Base-by-base conservation (phyloP, 2,888 invertebrate species). In the Macaria liturata region DNA sequence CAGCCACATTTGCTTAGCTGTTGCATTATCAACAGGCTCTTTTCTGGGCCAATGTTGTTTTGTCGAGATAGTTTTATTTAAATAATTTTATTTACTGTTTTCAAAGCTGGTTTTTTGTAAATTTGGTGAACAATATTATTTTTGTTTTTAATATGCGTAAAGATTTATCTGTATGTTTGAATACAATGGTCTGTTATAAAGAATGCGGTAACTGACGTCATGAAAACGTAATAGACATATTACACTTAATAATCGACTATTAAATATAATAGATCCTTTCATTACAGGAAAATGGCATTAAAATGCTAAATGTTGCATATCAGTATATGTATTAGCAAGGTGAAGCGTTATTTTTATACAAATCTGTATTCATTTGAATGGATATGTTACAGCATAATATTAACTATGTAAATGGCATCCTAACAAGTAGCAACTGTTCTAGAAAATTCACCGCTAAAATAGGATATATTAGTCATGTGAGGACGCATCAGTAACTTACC, bases 291-390 rank as follows among this genome's bases (percentile, higher is more conserved):
- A 40, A 51, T 54, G 8, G 46, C 46, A 32, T 61, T 51, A 9
- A 50, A 30, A 59, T 58, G 61, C 56, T 59, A 61, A 32, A 45
- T 34, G 40, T 64, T 65, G 51, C 49, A 54, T 65, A 67, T 59
- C 59, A 67, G 63, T 62, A 68, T 66, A 52, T 58, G 54, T 54
- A 59, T 61, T 62, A 54, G 57, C 57, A 60, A 62, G 64, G 58
- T 50, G 59, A 50, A 54, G 31, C 40, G 57, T 52, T 49, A 59
- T 54, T 49, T 52, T 51, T 44, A 64, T 65, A 50, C 45, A 58
- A 57, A 60, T 62, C 3, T 54, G 43, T 49, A 50, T 49, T 53
- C 44, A 46, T 63, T 62, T 45, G 46, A 61, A 59, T 63, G 60
- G 48, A 59, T 59, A 50, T 61, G 40, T 6, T 7, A 37, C 4